Percentiles rank a stretch among this genome's conserved stretches.
These are phyloP conservation scores for Zaprionus inermis DNA, from an alignment of 1,140 invertebrate species.

Conservation along the genomic window DNA sequence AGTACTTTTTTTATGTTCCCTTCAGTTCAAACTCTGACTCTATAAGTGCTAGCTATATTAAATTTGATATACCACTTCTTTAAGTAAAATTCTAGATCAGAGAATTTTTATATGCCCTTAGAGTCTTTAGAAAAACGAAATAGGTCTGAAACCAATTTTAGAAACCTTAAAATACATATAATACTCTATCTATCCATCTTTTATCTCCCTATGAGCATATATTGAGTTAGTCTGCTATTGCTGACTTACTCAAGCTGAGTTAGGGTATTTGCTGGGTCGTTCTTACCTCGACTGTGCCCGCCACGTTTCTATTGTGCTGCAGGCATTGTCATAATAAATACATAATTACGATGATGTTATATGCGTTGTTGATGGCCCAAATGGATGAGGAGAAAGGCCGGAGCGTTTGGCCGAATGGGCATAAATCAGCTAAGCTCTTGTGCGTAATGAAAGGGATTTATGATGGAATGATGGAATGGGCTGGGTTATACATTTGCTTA, in stretches of 20 bases:
- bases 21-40: background rate
- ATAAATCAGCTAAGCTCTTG: constrained; percentile 36
- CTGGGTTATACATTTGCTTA: too few species aligned
- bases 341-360: constrained; percentile 35
- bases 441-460: constrained; percentile 1
- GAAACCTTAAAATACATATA: too few species aligned
- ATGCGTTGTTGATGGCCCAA: constrained; percentile 28
- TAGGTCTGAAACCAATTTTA: too few species aligned
- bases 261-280: background rate
- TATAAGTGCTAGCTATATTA: background rate
- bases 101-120: background rate
- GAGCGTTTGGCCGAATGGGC: background rate
- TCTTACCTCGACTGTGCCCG: background rate
- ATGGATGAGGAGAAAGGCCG: background rate
- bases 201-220: too few species aligned
- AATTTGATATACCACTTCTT: background rate
- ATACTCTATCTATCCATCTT: too few species aligned
- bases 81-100: background rate
- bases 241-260: background rate
- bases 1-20: too few species aligned
- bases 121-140: too few species aligned
- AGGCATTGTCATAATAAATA: constrained; percentile 39
- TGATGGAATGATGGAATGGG: background rate
- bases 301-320: background rate
- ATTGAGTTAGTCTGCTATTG: background rate